phyloP scores from a whole-genome alignment of 2,113 vertebrate genomes.

The Sceloporus tristichus region DNA sequence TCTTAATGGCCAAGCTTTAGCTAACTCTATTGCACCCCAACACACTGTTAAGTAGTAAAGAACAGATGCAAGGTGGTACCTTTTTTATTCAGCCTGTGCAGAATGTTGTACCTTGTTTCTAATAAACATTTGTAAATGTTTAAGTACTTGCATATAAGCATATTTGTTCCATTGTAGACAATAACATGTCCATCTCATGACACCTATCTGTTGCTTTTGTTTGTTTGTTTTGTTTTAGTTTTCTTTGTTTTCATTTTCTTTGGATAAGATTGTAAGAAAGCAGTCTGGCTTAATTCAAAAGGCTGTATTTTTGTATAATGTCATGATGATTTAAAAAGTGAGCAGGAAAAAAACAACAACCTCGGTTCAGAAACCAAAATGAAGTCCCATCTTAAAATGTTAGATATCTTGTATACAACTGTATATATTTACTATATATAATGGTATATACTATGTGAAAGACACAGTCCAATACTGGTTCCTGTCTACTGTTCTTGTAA shows the following conservation, averaged over 20 bases:
- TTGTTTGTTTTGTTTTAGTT: constrained; percentile 33
- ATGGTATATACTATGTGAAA: constrained; percentile 79
- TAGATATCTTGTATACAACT: constrained; percentile 81
- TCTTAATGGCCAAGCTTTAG: constrained; percentile 46
- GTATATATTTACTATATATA: constrained; percentile 84
- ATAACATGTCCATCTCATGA: constrained; percentile 58
- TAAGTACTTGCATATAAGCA: constrained; percentile 69
- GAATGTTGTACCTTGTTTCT: constrained; percentile 75
- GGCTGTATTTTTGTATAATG: constrained; percentile 83
- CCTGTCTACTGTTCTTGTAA: constrained; percentile 86
- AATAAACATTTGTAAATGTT: constrained; percentile 77
- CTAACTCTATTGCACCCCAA: constrained; percentile 36
- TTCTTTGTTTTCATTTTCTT: constrained; percentile 65
- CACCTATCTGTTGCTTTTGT: constrained; percentile 27
- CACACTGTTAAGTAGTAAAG: constrained; percentile 29
- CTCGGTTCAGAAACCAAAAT: constrained; percentile 72
- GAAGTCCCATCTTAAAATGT: constrained; percentile 72
- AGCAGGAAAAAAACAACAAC: constrained; percentile 39
- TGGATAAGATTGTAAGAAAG: constrained; percentile 66
- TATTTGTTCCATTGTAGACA: constrained; percentile 73
- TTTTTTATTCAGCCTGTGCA: constrained; percentile 72
- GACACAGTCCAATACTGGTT: constrained; percentile 83
- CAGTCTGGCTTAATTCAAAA: constrained; percentile 75
- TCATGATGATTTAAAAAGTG: constrained; percentile 49
- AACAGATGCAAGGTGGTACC: constrained; percentile 50